Base-by-base conservation (phyloP, 2,797 vertebrate genomes). In the Tenualosa thibaudeaui region DNA sequence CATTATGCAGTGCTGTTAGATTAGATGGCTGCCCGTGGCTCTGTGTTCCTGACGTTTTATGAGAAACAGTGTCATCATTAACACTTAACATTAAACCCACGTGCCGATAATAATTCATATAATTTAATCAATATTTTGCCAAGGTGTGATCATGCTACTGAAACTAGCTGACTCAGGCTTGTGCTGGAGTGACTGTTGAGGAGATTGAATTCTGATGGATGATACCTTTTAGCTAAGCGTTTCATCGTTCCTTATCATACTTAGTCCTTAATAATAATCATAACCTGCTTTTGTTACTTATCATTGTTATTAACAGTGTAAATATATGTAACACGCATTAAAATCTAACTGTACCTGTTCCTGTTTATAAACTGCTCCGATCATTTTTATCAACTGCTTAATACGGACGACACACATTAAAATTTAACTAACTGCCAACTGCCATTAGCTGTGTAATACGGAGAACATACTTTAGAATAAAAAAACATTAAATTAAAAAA, bases 111-210 rank as follows among this genome's bases (percentile, higher is more conserved):
- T 78, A 78, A 78, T 78, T 78, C 19, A 78, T 78, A 40, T 19
- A 78, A 78, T 43, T 46, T 40, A 43, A 78, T 78, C 71, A 78
- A 78, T 78, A 78, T 78, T 78, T 78, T 78, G 71, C 37, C 15
- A 10, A 46, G 71, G 71, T 43, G 40, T 17, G 17, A 78, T 22
- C 26, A 37, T 46, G 71, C 10, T 43, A 43, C 26, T 78, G 40
- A 46, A 78, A 43, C 9, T 40, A 19, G 71, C 40, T 78, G 71
- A 78, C 40, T 46, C 37, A 71, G 68, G 68, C 71, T 46, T 56
- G 17, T 56, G 17, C 37, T 46, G 71, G 37, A 78, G 37, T 43
- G 40, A 17, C 71, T 46, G 71, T 40, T 43, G 17, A 78, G 40
- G 71, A 78, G 19, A 40, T 6, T 78, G 71, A 78, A 46, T 78